Evolutionary conservation across 2,888 invertebrate genomes (phyloP), one percentile per base, ranked within the genome.

Genomic region (Timandra comae): DNA sequence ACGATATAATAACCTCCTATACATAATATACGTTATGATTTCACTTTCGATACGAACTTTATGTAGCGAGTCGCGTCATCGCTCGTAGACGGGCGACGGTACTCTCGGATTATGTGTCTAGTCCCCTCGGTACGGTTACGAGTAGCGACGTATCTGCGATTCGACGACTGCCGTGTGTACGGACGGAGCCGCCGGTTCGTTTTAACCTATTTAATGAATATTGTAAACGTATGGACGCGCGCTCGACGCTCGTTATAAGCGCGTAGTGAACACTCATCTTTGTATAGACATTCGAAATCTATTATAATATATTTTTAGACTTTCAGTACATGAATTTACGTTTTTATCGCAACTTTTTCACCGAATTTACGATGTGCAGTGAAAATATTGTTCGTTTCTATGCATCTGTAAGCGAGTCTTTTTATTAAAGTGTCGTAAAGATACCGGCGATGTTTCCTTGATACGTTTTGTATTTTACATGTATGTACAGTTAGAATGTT

Each of bases 251-350:
- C 71, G 66, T 66, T 63, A 52, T 61, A 56, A 61, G 69, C 76
- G 74, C 71, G 74, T 72, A 71, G 72, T 76, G 77, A 74, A 74
- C 72, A 72, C 81, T 77, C 79, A 79, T 79, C 70, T 79, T 78
- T 81, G 81, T 82, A 82, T 82, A 81, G 84, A 84, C 82, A 73
- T 82, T 81, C 77, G 73, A 80, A 80, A 81, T 81, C 79, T 81
- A 79, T 78, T 80, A 81, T 80, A 79, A 80, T 82, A 81, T 84
- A 82, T 81, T 82, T 82, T 82, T 80, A 81, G 81, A 82, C 66
- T 79, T 81, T 81, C 81, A 75, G 74, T 82, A 81, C 73, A 80
- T 81, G 79, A 63, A 77, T 67, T 82, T 81, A 81, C 71, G 79
- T 82, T 82, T 78, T 72, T 75, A 75, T 72, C 65, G 78, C 80